phyloP scores from a whole-genome alignment of 2,797 vertebrate species.

The Siniperca scherzeri region DNA sequence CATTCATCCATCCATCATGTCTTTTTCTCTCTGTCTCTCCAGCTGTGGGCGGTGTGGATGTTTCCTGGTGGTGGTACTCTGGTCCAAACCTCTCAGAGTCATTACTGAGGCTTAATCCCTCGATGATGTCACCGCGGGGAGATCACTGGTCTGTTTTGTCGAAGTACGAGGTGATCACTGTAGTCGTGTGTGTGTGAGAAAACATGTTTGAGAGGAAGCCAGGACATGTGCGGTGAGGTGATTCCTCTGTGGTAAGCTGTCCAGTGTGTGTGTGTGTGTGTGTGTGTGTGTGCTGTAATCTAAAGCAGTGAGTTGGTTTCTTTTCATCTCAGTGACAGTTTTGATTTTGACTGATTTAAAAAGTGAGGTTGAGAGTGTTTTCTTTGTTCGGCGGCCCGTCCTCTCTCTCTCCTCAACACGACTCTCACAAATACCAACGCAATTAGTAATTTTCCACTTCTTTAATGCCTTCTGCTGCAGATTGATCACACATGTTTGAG shows the following conservation, averaged over 20 bases:
- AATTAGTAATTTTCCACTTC: conserved; percentile 56
- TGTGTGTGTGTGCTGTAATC: conserved; percentile 23
- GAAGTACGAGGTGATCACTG: background rate
- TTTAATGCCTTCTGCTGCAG: conserved; percentile 47
- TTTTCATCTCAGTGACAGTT: conserved; percentile 45
- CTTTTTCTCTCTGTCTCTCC: background rate
- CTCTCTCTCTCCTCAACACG: conserved; percentile 14
- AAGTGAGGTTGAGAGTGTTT: conserved; percentile 28
- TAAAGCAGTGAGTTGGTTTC: conserved; percentile 29
- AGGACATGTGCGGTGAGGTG: conserved; percentile 23
- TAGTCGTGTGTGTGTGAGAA: conserved; percentile 31
- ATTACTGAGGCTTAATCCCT: conserved; percentile 25
- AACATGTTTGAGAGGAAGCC: conserved; percentile 28
- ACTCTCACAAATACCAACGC: conserved; percentile 44
- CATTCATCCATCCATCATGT: conserved; percentile 6
- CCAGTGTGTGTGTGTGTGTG: conserved; percentile 29
- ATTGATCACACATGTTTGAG: conserved; percentile 71
- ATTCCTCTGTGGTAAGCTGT: background rate
- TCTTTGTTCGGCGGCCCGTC: conserved; percentile 31
- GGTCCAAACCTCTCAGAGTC: conserved; percentile 16
- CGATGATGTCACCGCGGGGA: conserved; percentile 45
- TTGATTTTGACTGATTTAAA: conserved; percentile 32
- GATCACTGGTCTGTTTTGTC: background rate
- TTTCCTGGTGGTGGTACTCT: conserved; percentile 6
- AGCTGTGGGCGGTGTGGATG: background rate